Percentiles rank a stretch among this genome's conserved stretches.
Conservation (phyloP, 2,888 invertebrate genomes). For the Chaetoderma sp. region DNA sequence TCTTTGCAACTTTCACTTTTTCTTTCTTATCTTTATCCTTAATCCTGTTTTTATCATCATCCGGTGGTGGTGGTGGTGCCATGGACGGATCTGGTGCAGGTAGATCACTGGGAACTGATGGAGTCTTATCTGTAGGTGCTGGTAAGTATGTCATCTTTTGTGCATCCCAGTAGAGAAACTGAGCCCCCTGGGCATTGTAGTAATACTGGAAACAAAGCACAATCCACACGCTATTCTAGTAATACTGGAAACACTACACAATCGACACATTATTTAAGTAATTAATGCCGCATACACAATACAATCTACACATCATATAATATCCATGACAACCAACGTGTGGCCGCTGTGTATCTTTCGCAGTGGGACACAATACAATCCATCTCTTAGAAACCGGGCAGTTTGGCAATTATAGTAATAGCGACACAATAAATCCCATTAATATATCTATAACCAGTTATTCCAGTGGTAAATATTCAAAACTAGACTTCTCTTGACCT, state of each 20-base stretch:
- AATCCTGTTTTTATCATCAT: conserved; percentile 47
- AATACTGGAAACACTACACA: not conserved
- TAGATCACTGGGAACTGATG: too few species aligned
- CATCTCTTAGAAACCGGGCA: too few species aligned
- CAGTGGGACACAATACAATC: too few species aligned
- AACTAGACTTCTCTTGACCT: too few species aligned
- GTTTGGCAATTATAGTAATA: too few species aligned
- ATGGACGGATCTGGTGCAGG: too few species aligned
- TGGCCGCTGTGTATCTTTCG: too few species aligned
- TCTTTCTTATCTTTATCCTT: conserved; percentile 79
- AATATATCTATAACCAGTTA: too few species aligned
- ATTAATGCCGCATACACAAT: not conserved
- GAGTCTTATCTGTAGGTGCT: conserved; percentile 41
- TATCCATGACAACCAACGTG: too few species aligned
- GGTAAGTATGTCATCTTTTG: conserved; percentile 68
- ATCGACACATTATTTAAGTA: not conserved
- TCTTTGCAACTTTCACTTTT: conserved; percentile 96
- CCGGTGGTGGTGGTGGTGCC: too few species aligned
- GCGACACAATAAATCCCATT: too few species aligned
- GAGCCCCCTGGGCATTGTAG: conserved; percentile 89
- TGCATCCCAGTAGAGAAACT: conserved; percentile 95
- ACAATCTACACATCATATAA: not conserved
- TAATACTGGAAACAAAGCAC: conserved; percentile 80
- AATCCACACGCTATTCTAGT: not conserved
- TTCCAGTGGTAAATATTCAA: too few species aligned